Conservation (phyloP, 2,797 vertebrate genomes). For the Mallotus villosus region DNA sequence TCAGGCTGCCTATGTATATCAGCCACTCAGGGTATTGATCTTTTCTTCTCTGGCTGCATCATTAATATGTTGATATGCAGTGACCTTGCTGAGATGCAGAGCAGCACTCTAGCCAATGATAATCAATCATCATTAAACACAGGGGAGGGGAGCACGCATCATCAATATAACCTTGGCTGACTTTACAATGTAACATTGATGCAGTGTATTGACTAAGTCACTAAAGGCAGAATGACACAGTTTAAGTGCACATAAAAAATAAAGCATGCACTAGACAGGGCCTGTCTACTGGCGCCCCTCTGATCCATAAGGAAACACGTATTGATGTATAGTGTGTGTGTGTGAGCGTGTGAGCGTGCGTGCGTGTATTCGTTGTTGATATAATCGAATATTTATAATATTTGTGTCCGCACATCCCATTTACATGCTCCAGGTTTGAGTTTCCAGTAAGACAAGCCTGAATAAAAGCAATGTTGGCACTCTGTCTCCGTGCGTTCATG, state of each 20-base stretch:
- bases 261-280: too few species aligned
- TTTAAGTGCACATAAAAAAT: neutral
- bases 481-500: constrained; percentile 36
- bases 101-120: constrained; percentile 30
- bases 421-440: too few species aligned
- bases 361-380: too few species aligned
- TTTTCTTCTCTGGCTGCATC: constrained; percentile 23
- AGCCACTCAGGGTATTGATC: constrained; percentile 40
- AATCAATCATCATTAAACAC: constrained; percentile 53
- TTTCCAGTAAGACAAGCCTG: too few species aligned
- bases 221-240: constrained; percentile 14
- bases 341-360: neutral
- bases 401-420: too few species aligned
- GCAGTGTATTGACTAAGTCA: constrained; percentile 21
- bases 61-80: constrained; percentile 43
- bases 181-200: constrained; percentile 18
- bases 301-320: too few species aligned
- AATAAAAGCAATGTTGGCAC: too few species aligned
- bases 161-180: constrained; percentile 24
- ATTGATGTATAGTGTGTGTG: too few species aligned
- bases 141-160: constrained; percentile 8
- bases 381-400: too few species aligned
- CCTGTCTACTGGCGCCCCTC: too few species aligned
- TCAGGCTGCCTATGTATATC: constrained; percentile 31
- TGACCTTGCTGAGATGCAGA: constrained; percentile 54